Base-by-base conservation (phyloP, 2,113 vertebrate species). In the Misgurnus mizolepis region DNA sequence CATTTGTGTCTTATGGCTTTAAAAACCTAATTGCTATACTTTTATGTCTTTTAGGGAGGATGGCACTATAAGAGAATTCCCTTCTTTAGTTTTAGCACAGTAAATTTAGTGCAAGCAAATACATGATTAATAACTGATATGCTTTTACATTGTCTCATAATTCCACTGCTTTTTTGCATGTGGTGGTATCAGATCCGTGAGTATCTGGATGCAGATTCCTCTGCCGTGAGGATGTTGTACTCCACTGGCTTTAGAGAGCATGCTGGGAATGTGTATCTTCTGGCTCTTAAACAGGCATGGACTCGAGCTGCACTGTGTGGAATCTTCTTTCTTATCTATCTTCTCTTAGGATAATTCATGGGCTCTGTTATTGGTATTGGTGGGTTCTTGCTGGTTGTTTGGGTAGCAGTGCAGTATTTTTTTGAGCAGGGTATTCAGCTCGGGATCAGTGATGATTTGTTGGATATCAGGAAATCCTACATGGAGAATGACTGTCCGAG, bases 371-470 rank as follows among this genome's bases (percentile, higher is more conserved):
- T 90, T 22, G 83, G 86, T 0, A 0, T 89, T n/a, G 82, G 81
- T 1, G 85, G 89, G 11, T 56, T 86, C 0, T 49, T 92, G 62
- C 84, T 90, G 0, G 50, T 78, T 5, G 84, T 81, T 2, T 81
- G 85, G 12, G 85, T 89, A 17, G 64, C 80, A 1, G 80, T 91
- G 22, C 71, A 79, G 58, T 87, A 82, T 7, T 41, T 83, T 22
- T 78, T 83, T 14, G 89, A 89, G 85, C 55, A 81, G 8, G 90
- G 90, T 39, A 88, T 92, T 3, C 83, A 86, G 2, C 88, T 82
- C 27, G 89, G 91, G 64, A 83, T 93, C 11, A 76, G 53, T 0
- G 85, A 85, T 5, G 90, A 92, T 83, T 89, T 92, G 60, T 56
- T 65, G 64, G 91, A 92, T 82, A 91, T 92, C 50, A 14, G 41